phyloP scores from a whole-genome alignment of 2,797 vertebrate genomes.

The Dendrocincla tyrannina region DNA sequence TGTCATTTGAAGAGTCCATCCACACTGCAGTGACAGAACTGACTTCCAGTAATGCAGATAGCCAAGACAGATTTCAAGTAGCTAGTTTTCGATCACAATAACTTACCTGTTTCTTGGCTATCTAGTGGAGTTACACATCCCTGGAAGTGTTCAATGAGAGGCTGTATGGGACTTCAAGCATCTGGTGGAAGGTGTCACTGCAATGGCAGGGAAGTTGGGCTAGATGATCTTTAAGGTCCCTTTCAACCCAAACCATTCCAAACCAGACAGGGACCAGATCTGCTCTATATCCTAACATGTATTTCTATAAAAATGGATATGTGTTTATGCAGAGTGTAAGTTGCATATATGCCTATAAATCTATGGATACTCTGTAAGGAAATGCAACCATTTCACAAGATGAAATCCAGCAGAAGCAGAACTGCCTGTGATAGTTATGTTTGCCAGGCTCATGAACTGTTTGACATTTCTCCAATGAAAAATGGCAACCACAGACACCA shows the following conservation, averaged over 20 bases:
- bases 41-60: not conserved
- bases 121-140: not conserved
- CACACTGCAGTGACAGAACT: not conserved
- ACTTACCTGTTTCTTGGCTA: not conserved
- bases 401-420: slow-evolving; percentile 17
- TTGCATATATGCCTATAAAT: not conserved
- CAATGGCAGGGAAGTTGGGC: not conserved
- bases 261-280: not conserved
- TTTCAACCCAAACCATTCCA: not conserved
- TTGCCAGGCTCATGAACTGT: slow-evolving; percentile 33
- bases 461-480: slow-evolving; percentile 41
- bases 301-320: not conserved
- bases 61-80: not conserved
- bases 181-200: not conserved
- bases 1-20: not conserved
- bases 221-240: not conserved
- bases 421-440: slow-evolving; percentile 2
- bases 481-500: slow-evolving; percentile 48
- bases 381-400: not conserved
- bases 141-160: not conserved
- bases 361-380: not conserved
- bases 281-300: not conserved
- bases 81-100: not conserved
- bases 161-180: not conserved
- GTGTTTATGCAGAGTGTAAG: not conserved